phyloP scores from a whole-genome alignment of 1,140 invertebrate species.

The Helicorthomorpha holstii region DNA sequence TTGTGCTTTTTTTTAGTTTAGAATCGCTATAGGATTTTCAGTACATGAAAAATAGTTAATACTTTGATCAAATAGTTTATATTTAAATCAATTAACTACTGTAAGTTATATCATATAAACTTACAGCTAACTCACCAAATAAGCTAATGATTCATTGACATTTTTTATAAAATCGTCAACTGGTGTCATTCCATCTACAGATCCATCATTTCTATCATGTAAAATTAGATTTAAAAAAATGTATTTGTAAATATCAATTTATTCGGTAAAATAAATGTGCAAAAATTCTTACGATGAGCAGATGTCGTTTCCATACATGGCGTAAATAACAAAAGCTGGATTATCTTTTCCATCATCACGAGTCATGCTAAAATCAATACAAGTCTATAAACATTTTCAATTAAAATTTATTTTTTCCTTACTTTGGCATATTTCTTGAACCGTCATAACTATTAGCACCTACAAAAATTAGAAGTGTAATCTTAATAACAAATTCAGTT shows the following conservation, averaged over 20 bases:
- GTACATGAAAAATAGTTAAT: too few relatives aligned
- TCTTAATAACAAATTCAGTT: constrained; percentile 10
- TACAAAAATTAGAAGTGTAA: neutral
- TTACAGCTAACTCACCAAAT: neutral
- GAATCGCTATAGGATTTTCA: too few relatives aligned
- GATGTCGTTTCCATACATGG: constrained; percentile 34
- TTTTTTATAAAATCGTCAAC: neutral
- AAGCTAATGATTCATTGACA: neutral
- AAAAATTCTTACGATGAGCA: constrained; percentile 27
- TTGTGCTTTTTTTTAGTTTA: too few relatives aligned
- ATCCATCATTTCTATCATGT: neutral
- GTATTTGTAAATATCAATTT: neutral
- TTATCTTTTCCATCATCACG: constrained; percentile 18
- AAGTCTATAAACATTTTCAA: neutral
- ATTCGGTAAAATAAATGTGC: neutral
- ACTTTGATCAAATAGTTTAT: too few relatives aligned
- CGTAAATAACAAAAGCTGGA: constrained; percentile 29
- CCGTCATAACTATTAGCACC: neutral
- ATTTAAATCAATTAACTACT: too few relatives aligned
- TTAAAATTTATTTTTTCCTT: constrained; percentile 17
- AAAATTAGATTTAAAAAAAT: neutral
- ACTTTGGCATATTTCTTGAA: constrained; percentile 12
- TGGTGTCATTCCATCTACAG: neutral
- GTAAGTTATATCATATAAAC: too few relatives aligned
- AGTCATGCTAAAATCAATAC: neutral